These are phyloP conservation scores for Ichneumoninae sp. DNA, from an alignment of 2,888 invertebrate genomes.

Conservation along the genomic window DNA sequence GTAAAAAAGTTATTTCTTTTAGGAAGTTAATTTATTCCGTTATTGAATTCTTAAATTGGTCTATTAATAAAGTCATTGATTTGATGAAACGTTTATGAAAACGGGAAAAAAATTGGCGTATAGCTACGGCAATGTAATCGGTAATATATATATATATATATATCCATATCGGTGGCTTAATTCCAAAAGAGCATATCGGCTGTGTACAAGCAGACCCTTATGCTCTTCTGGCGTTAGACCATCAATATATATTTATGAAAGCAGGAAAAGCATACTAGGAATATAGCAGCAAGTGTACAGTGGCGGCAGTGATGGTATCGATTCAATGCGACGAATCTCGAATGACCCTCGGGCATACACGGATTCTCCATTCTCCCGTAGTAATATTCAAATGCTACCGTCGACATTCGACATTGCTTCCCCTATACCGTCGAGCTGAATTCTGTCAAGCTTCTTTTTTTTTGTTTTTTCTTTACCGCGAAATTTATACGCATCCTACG, in stretches of 20 bases:
- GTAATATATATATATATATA: neutral
- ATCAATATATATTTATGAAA: slow-evolving; percentile 1
- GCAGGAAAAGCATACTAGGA: slow-evolving; percentile 4
- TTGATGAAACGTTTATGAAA: too few species aligned
- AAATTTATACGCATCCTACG: slow-evolving; percentile 17
- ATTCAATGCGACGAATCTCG: slow-evolving; percentile 64
- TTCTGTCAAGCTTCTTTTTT: neutral
- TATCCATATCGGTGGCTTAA: neutral
- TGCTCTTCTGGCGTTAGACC: neutral
- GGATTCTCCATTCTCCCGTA: slow-evolving; percentile 68
- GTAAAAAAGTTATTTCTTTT: neutral
- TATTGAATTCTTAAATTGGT: neutral
- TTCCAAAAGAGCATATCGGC: neutral
- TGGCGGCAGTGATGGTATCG: slow-evolving; percentile 35
- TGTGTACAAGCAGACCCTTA: neutral
- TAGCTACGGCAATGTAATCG: too few species aligned
- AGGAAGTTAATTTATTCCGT: neutral
- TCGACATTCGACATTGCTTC: slow-evolving; percentile 26
- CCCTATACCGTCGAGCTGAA: neutral
- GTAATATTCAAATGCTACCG: slow-evolving; percentile 66
- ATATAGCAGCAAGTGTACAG: slow-evolving; percentile 11
- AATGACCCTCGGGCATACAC: slow-evolving; percentile 69
- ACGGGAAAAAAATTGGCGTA: too few species aligned
- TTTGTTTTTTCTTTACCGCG: neutral
- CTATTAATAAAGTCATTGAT: neutral